phyloP scores from a whole-genome alignment of 2,888 invertebrate species.

The Oligia latruncula region DNA sequence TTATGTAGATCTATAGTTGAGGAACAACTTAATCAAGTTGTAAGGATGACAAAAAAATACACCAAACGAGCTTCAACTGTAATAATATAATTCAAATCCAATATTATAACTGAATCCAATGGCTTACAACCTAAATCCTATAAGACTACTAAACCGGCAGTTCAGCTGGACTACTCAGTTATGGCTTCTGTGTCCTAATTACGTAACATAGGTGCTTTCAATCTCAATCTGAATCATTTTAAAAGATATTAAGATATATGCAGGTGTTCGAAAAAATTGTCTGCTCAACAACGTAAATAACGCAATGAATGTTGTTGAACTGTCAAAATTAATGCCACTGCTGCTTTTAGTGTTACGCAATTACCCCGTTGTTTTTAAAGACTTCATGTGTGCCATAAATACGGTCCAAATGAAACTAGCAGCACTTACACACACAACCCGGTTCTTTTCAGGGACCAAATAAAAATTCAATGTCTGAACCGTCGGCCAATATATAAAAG shows the following conservation, averaged over 20 bases:
- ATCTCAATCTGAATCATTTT: too few species aligned
- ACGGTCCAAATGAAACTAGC: constrained; percentile 94
- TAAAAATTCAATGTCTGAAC: constrained; percentile 94
- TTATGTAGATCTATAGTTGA: neutral
- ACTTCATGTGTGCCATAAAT: constrained; percentile 94
- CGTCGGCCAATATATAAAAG: constrained; percentile 92
- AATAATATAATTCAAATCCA: constrained; percentile 1
- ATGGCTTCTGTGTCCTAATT: neutral
- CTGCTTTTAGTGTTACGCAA: too few species aligned
- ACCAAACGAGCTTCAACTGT: neutral
- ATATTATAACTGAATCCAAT: neutral
- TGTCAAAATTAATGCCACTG: too few species aligned
- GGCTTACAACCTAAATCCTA: neutral
- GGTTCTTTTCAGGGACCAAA: constrained; percentile 92
- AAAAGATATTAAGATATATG: too few species aligned
- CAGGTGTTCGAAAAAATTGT: too few species aligned
- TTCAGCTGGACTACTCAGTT: constrained; percentile 17
- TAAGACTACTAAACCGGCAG: neutral
- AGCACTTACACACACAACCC: constrained; percentile 93
- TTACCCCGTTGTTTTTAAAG: constrained; percentile 71
- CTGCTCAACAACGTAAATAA: too few species aligned
- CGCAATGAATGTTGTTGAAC: too few species aligned
- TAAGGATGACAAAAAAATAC: neutral
- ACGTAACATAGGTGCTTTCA: too few species aligned
- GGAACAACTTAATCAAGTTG: neutral